Base-by-base conservation (phyloP, 2,113 vertebrate species). In the Silurus asotus region DNA sequence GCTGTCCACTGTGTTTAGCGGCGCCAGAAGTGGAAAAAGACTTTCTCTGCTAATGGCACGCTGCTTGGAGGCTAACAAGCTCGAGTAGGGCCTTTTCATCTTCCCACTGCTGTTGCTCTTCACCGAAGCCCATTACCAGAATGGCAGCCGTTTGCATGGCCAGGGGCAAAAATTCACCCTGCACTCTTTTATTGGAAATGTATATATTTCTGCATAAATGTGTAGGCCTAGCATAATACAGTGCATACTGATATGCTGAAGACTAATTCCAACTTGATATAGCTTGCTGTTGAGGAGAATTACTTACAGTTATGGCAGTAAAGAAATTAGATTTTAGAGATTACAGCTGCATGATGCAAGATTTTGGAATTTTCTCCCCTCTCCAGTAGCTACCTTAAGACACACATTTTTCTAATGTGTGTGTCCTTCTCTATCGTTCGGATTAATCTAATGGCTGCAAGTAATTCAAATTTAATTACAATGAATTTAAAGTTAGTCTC, bases 1-100 rank as follows among this genome's bases (percentile, higher is more conserved):
- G 64, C 80, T 69, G 83, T 86, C 74, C 75, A 23, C 86, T 69
- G 82, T 87, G 76, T 78, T 86, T 84, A 55, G n/a, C n/a, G 75
- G 87, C 51, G 59, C 64, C 78, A 82, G 84, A 61, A 89, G 86
- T 83, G 80, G 72, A 83, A 87, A 83, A 87, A 86, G 67, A 61
- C 72, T 85, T 87, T 67, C 72, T 87, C 84, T 83, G 81, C 84
- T 87, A 89, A 89, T 87, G 82, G 88, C 78, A 76, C 62, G 17
- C 56, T 89, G 85, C 69, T 75, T 20, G 11, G 17, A 75, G 69
- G 78, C 69, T 82, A 86, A 86, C 78, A 86, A 89, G 81, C 82
- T 74, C 17, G 25, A 86, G 79, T 69, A 83, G 72, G 82, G 67
- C 25, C 69, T 20, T 76, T 86, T 80, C 75, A 62, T 78, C 56